Evolutionary conservation across 1,140 invertebrate species (phyloP).

Genomic region (Acromyrmex echinatior): DNA sequence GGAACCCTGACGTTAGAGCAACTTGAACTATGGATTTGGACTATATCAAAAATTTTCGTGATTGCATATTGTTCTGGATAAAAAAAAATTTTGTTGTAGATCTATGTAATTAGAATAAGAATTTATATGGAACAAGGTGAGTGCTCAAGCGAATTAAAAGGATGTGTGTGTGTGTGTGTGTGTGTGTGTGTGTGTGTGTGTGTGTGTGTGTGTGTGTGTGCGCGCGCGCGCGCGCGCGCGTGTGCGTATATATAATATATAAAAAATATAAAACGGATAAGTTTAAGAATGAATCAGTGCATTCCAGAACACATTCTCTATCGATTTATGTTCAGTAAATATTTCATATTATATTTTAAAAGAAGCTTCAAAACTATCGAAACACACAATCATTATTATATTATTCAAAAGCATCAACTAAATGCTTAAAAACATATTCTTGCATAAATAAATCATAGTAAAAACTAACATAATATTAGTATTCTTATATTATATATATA

Average conservation of each 20-base stretch:
- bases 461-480: no score
- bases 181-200: no score
- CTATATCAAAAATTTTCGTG: no score
- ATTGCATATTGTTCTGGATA: no score
- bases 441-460: no score
- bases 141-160: slow-evolving; percentile 60
- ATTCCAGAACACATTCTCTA: not conserved
- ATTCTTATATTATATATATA: no score
- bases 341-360: not conserved
- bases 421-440: not conserved
- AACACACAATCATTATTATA: not conserved
- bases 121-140: slow-evolving; percentile 36
- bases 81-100: no score
- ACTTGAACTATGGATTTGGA: no score
- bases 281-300: slow-evolving; percentile 57
- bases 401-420: not conserved
- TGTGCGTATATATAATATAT: rapidly evolving
- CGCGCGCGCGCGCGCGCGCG: no score
- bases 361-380: not conserved
- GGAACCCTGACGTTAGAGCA: no score
- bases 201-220: rapidly evolving
- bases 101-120: slow-evolving; percentile 31
- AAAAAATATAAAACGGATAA: slow-evolving; percentile 26
- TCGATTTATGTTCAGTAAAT: not conserved
- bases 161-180: no score